phyloP scores from a whole-genome alignment of 2,113 vertebrate genomes.

The Empidonax alnorum region DNA sequence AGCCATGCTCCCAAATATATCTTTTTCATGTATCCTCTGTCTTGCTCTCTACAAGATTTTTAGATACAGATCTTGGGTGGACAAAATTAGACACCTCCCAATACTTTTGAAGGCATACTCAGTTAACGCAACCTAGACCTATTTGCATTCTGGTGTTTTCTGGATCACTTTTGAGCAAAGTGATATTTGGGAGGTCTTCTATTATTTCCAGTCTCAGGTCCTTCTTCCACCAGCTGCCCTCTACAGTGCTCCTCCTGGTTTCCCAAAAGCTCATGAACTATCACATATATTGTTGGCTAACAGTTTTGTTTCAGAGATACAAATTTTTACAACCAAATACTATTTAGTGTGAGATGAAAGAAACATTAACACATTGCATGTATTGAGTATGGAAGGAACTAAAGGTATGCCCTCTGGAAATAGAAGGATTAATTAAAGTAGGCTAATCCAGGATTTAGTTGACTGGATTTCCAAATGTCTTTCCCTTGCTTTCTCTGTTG shows the following conservation, averaged over 20 bases:
- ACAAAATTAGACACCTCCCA: not conserved
- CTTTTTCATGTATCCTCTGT: not conserved
- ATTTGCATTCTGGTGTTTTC: not conserved
- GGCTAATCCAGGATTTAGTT: conserved; percentile 65
- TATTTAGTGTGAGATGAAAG: not conserved
- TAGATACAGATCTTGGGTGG: not conserved
- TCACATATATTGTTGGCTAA: not conserved
- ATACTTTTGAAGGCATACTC: not conserved
- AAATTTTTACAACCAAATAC: not conserved
- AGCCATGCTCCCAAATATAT: not conserved
- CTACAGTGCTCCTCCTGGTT: not conserved
- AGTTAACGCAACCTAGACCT: not conserved
- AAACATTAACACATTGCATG: not conserved
- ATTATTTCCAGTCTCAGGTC: not conserved
- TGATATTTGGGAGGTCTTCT: not conserved
- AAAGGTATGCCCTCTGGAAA: conserved; percentile 49
- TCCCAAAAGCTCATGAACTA: not conserved
- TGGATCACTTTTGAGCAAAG: not conserved
- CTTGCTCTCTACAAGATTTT: not conserved
- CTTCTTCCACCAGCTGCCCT: not conserved
- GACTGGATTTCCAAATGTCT: conserved; percentile 58
- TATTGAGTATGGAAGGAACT: conserved; percentile 2
- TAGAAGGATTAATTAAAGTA: conserved; percentile 66
- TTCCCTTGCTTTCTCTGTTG: conserved; percentile 45
- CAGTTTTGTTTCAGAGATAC: not conserved